Evolutionary conservation across 2,888 invertebrate species (phyloP).

Genomic region (Zaprionus obscuricornis): DNA sequence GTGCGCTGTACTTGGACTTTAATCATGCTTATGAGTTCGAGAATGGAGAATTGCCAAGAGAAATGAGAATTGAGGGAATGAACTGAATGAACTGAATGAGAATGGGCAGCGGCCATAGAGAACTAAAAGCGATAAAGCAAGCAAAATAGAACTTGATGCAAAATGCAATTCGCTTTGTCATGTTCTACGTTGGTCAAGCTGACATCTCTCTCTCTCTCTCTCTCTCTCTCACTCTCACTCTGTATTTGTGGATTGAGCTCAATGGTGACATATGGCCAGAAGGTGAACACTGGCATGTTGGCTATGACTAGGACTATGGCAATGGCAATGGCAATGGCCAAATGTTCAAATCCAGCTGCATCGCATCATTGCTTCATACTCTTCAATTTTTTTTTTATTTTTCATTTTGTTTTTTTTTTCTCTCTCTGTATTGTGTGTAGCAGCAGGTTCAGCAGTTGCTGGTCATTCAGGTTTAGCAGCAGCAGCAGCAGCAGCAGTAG

Average conservation of each 20-base stretch:
- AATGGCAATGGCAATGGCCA: constrained; percentile 3
- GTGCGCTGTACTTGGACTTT: constrained; percentile 52
- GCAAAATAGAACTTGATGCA: no score
- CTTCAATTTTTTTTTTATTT: no score
- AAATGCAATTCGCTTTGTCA: constrained; percentile 69
- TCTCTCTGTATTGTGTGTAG: neutral
- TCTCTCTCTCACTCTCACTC: neutral
- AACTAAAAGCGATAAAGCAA: no score
- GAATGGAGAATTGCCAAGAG: no score
- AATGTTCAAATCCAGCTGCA: constrained; percentile 37
- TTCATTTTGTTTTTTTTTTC: neutral
- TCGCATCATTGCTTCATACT: neutral
- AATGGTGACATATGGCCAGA: constrained; percentile 52
- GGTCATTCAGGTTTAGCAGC: no score
- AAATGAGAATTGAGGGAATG: no score
- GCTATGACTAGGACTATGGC: no score
- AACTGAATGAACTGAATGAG: constrained; percentile 3
- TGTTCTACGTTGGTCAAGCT: constrained; percentile 43
- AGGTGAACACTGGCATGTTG: constrained; percentile 35
- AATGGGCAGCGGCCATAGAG: neutral
- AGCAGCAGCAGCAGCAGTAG: no score
- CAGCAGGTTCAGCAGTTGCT: constrained; percentile 7
- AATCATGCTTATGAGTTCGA: constrained; percentile 63
- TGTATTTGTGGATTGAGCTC: constrained; percentile 18
- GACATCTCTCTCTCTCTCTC: no score